A percentile compares a stretch with the other conserved stretches of the same genome.
Evolutionary conservation across 2,113 vertebrate genomes (phyloP).

Genomic region (Danio rerio): DNA sequence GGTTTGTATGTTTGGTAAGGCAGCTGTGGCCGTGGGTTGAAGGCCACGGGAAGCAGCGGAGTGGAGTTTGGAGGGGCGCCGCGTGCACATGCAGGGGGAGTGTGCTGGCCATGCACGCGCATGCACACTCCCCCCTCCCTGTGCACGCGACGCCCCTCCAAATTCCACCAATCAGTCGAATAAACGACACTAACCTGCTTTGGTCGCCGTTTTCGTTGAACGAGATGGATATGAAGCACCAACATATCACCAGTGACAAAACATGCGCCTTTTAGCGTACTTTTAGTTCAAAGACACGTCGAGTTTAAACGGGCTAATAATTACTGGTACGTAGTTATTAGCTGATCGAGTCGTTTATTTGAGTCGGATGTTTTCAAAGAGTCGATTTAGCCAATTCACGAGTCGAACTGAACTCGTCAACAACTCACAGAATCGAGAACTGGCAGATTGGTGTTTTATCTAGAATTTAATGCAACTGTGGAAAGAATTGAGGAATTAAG

Average conservation of each 20-base stretch:
- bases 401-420: neutral
- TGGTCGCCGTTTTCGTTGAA: neutral
- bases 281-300: neutral
- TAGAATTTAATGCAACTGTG: too few species aligned
- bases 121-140: slow-evolving; percentile 20
- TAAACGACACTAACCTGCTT: neutral
- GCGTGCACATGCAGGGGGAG: slow-evolving; percentile 66
- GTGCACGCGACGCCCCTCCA: neutral
- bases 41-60: slow-evolving; percentile 53
- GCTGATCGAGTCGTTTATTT: neutral
- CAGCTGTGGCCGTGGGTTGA: slow-evolving; percentile 37
- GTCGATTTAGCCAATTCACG: neutral
- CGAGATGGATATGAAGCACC: neutral
- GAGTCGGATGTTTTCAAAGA: neutral
- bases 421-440: neutral
- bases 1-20: slow-evolving; percentile 14
- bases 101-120: slow-evolving; percentile 43
- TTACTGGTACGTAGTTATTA: neutral
- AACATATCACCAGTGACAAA: neutral
- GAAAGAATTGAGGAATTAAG: too few species aligned
- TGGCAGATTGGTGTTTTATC: neutral
- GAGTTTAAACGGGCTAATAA: neutral
- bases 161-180: neutral
- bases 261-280: neutral
- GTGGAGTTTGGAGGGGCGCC: slow-evolving; percentile 59